These are phyloP conservation scores for Cosmorhoe ocellata DNA, from an alignment of 2,888 invertebrate genomes.

Conservation along the genomic window DNA sequence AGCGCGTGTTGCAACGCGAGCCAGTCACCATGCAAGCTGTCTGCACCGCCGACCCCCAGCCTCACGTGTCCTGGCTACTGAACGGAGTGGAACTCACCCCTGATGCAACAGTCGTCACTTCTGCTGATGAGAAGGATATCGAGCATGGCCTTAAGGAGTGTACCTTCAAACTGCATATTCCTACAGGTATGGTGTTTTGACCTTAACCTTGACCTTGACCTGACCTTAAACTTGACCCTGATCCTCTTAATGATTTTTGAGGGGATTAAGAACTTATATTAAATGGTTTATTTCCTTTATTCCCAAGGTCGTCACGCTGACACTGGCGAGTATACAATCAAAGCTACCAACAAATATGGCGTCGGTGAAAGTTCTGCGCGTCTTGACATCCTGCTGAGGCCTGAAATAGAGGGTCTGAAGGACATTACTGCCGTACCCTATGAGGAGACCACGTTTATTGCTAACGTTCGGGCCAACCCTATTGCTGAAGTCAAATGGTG, in stretches of 20 bases:
- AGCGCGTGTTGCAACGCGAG: conserved; percentile 86
- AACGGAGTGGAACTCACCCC: conserved; percentile 86
- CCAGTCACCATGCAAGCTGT: conserved; percentile 86
- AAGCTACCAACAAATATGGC: conserved; percentile 91
- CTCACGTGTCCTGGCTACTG: conserved; percentile 92
- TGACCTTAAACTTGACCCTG: too few species aligned
- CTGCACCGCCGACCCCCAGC: conserved; percentile 94
- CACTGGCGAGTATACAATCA: conserved; percentile 91
- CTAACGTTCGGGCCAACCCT: conserved; percentile 93
- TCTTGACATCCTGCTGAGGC: conserved; percentile 89
- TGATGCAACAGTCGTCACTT: conserved; percentile 85
- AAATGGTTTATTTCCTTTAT: not conserved
- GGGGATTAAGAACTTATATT: too few species aligned
- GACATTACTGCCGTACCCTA: conserved; percentile 89
- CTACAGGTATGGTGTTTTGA: conserved; percentile 76
- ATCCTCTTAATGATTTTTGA: too few species aligned
- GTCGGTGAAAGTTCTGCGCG: conserved; percentile 87
- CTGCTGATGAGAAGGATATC: conserved; percentile 85
- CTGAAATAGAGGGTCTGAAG: conserved; percentile 89
- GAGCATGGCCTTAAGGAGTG: conserved; percentile 91
- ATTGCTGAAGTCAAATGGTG: conserved; percentile 93
- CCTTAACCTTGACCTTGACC: not conserved
- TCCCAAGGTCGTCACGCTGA: conserved; percentile 86
- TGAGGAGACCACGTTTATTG: conserved; percentile 90
- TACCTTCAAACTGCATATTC: conserved; percentile 89